Evolutionary conservation across 2,113 vertebrate genomes (phyloP), one percentile per base, ranked within the genome.

Genomic region (Stegastes partitus): DNA sequence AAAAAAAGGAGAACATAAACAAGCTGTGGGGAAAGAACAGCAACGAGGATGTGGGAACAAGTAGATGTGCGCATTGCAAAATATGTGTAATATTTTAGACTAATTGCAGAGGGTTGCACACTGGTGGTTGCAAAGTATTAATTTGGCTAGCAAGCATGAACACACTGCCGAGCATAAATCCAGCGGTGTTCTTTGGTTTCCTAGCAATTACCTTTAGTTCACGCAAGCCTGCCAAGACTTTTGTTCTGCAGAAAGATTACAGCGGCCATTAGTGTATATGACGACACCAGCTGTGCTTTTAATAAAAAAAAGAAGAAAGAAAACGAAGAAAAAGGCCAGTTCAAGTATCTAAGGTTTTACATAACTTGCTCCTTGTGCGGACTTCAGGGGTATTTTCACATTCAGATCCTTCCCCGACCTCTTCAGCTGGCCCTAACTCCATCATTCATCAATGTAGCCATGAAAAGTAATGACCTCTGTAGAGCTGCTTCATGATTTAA

Each of bases 391-490:
- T 54, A 44, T 78, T 85, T 74, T 66, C 59, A 67, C 64, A 37
- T 59, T 67, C 31, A 34, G 57, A 73, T 54, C 63, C 14, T 70
- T 58, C 18, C 16, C 39, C 72, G 80, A 85, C 83, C 70, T 81
- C 73, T 81, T 86, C 86, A 80, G 63, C 73, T 76, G 51, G 62
- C n/a, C 22, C 51, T 45, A 11, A 42, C 50, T 14, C 67, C 50
- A 39, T 62, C 76, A 79, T 79, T 86, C 69, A 86, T 91, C 89
- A 82, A 21, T 26, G 54, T n/a, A 67, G 69, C 75, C 83, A 80
- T 89, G 83, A 89, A 86, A 87, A 82, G 77, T 82, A 89, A 90
- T 50, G 81, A 83, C 70, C 77, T 88, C 84, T 76, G 82, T 50
- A 45, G 51, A 81, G 78, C 78, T 64, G 69, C 84, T 74, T 44